Conservation (phyloP, 2,113 vertebrate genomes). For the Bambusicola thoracicus region DNA sequence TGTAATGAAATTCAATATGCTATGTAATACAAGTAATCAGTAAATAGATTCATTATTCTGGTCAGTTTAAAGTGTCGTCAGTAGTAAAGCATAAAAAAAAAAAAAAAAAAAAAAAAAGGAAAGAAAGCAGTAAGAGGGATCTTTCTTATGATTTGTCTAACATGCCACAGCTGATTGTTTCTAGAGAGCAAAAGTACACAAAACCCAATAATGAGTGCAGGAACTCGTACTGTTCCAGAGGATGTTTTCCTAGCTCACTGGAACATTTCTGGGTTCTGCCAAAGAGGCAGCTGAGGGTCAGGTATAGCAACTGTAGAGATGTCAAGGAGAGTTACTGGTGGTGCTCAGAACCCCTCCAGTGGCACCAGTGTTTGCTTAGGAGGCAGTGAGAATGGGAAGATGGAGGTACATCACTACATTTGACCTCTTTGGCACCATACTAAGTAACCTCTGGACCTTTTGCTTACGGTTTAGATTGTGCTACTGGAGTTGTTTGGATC, state of each 20-base stretch:
- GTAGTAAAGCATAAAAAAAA: neutral
- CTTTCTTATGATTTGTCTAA: neutral
- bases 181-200: neutral
- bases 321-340: neutral
- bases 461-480: neutral
- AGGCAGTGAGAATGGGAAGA: neutral
- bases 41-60: neutral
- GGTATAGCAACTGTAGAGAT: neutral
- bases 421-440: neutral
- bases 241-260: neutral
- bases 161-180: neutral
- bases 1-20: neutral
- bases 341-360: neutral
- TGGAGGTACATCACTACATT: neutral
- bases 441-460: neutral
- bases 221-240: neutral
- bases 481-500: neutral
- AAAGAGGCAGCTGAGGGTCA: neutral
- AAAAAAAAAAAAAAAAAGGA: neutral
- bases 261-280: neutral
- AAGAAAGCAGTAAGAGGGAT: neutral
- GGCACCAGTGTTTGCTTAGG: rapidly evolving
- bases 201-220: neutral
- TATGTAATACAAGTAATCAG: neutral
- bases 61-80: neutral